Evolutionary conservation across 2,113 vertebrate species (phyloP).

Genomic region (Catharus minimus): DNA sequence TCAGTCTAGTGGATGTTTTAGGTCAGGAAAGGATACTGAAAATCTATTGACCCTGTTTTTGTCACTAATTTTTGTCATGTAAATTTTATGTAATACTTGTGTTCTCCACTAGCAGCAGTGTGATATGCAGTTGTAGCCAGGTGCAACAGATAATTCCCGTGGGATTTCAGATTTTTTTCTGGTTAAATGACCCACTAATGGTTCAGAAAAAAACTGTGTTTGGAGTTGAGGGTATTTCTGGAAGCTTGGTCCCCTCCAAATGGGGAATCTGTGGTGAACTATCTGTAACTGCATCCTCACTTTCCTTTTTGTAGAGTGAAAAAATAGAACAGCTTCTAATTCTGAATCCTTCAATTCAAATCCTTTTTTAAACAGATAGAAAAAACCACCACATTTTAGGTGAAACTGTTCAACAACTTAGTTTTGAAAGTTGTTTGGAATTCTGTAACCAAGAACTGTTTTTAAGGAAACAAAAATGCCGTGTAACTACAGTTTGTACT

Average conservation of each 20-base stretch:
- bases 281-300: too few relatives aligned
- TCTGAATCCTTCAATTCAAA: slow-evolving; percentile 16
- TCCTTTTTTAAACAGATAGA: slow-evolving; percentile 19
- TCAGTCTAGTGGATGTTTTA: background rate
- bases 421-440: slow-evolving; percentile 73
- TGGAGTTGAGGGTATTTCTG: background rate
- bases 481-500: slow-evolving; percentile 69
- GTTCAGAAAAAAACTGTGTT: background rate
- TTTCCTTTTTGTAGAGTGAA: too few relatives aligned
- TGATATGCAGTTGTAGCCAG: background rate
- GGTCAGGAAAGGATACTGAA: background rate
- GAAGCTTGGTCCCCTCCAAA: background rate
- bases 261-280: background rate
- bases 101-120: background rate
- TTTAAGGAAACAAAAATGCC: slow-evolving; percentile 67
- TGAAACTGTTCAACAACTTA: slow-evolving; percentile 52
- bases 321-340: slow-evolving; percentile 17
- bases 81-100: background rate
- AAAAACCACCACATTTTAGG: background rate
- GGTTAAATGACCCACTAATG: background rate
- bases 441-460: slow-evolving; percentile 56
- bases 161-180: background rate
- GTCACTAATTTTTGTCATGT: background rate
- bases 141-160: background rate
- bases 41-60: background rate